Base-by-base conservation (phyloP, 2,888 invertebrate species). In the Andrena praecox region DNA sequence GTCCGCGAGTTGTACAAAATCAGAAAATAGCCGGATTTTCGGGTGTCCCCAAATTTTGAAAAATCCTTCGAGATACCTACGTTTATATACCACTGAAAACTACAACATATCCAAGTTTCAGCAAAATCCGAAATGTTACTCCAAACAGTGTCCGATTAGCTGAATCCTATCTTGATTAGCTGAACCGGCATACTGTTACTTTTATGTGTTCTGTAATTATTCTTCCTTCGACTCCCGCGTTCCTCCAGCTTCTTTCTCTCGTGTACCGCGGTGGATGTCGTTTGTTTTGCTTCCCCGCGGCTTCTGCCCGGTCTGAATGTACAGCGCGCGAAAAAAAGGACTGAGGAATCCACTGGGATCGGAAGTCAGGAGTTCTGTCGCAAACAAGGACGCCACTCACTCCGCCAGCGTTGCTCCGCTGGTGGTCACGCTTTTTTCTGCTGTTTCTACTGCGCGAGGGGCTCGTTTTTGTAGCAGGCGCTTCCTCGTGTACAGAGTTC, bases 331-430 rank as follows among this genome's bases (percentile, higher is more conserved):
- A 20, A 33, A 33, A 68, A 56, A 33, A 62, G 8, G 29, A 20
- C 20, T 8, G 50, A 20, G 62, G 33, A 50, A 71, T 50, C 71
- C 71, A 8, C 31, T 50, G 71, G 71, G 71, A 62, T 62, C 50
- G 50, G 62, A 50, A 56, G 24, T 27, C 56, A 24, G 24, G 24
- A 33, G 48, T 31, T 20, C 70, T n/a, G 20, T 48, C 20, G 70
- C 48, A 62, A 71, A 71, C 71, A 71, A 33, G 71, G 7, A 62
- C 71, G 16, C 33, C 24, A 33, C 24, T 71, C 71, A 52, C 50
- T 33, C 33, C 33, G 31, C 24, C 31, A 24, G 31, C 31, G 50
- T n/a, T 29, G 48, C 71, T 71, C 24, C 24, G 16, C 29, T 16
- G 31, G 71, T 71, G 71, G 50, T 50, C 62, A 8, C 24, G 8